Conservation (phyloP, 2,888 invertebrate genomes). For the Schizaphis graminum region DNA sequence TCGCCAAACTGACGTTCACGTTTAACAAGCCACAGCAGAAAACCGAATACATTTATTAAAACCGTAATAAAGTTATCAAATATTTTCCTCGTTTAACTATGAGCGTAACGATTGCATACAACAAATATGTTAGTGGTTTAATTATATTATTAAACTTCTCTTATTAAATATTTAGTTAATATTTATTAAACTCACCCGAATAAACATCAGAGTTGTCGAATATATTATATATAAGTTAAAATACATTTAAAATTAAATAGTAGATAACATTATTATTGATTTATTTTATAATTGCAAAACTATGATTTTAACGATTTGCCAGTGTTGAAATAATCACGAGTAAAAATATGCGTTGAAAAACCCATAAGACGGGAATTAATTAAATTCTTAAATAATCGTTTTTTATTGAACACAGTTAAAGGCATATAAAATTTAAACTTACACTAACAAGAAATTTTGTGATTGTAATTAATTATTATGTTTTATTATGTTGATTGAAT, state of each 20-base stretch:
- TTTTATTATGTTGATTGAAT: background rate
- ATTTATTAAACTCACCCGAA: background rate
- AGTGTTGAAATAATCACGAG: background rate
- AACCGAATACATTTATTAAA: background rate
- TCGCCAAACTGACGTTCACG: slow-evolving; percentile 44
- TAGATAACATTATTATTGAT: background rate
- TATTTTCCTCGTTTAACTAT: slow-evolving; percentile 21
- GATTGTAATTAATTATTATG: background rate
- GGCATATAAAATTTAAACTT: background rate
- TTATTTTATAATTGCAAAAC: background rate
- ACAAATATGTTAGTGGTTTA: background rate
- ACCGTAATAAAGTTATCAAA: slow-evolving; percentile 22
- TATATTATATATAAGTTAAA: background rate
- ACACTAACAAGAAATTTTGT: background rate
- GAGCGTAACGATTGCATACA: background rate
- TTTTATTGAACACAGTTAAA: background rate
- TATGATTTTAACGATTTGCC: background rate
- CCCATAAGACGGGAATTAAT: background rate
- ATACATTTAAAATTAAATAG: background rate
- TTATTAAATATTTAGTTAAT: slow-evolving; percentile 13
- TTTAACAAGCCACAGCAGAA: slow-evolving; percentile 46
- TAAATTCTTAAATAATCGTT: background rate
- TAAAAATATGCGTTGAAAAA: background rate
- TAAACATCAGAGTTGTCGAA: background rate
- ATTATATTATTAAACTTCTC: background rate